Evolutionary conservation across 2,113 vertebrate genomes (phyloP), one percentile per base, ranked within the genome.

Genomic region (Syngnathus scovelli): DNA sequence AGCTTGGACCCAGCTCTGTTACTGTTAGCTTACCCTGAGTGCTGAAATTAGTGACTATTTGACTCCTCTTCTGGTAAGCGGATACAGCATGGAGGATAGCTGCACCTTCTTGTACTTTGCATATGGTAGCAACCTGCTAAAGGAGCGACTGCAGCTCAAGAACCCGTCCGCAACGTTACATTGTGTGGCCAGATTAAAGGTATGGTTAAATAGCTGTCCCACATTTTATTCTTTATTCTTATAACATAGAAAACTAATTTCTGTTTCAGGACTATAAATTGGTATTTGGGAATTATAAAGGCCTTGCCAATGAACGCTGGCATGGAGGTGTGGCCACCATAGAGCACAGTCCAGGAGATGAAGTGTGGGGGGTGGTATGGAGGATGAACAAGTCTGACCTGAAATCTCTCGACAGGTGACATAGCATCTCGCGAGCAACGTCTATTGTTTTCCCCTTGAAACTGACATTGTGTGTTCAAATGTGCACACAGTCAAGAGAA

Each of bases 301-400:
- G 91, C 75, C 64, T 92, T 64, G 90, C 82, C 73, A 96, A 90
- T 85, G 82, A 90, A 59, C 78, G 87, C 27, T 98, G 95, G 95
- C 93, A 93, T 39, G 95, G 95, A 80, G 93, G 94, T 48, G 92
- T 92, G 78, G 95, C 95, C 69, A 96, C 95, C 63, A 90, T 97
- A 76, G 88, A 91, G 78, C 83, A 89, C 75, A 94, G 93, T 74
- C 91, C 90, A 0, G 92, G 92, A 59, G 93, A 94, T 0, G 93
- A 94, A 88, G 94, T 97, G 2, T 98, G 94, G 95, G 96, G 95
- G 55, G 82, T 96, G 61, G 91, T 96, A 46, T 98, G 95, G 94
- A 94, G 83, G 84, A 90, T 97, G 91, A 91, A 88, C 77, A 18
- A 86, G 81, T 86, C 87, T 61, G 90, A 94, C 84, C 83, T 94